Evolutionary conservation across 2,797 vertebrate species (phyloP).

Genomic region (Hemibagrus guttatus): DNA sequence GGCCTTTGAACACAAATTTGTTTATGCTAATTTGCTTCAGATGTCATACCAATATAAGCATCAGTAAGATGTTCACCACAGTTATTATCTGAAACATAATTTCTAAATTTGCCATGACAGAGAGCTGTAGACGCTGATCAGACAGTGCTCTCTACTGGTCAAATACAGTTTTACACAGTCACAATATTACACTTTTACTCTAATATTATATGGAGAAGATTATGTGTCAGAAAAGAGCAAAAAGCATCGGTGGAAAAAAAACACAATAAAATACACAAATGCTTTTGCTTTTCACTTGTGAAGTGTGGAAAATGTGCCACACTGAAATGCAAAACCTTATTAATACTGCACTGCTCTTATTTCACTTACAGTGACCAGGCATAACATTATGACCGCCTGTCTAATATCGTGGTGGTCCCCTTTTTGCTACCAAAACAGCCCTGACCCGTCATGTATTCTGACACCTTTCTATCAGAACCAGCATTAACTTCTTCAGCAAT

Average conservation of each 20-base stretch:
- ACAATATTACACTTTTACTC: not conserved
- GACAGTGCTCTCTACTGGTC: not conserved
- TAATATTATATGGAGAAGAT: not conserved
- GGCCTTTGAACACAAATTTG: not conserved
- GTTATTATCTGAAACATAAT: not conserved
- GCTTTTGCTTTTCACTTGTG: not conserved
- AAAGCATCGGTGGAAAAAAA: not conserved
- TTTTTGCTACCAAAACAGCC: too few species aligned
- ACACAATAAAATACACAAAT: not conserved
- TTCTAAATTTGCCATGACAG: not conserved
- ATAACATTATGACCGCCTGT: too few species aligned
- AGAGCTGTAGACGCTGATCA: not conserved
- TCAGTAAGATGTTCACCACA: not conserved
- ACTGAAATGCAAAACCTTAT: not conserved
- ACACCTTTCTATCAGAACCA: too few species aligned
- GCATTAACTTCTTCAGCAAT: too few species aligned
- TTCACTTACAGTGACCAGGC: not conserved
- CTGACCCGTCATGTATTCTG: too few species aligned
- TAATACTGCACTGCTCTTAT: not conserved
- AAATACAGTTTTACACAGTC: not conserved
- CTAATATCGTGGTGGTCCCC: too few species aligned
- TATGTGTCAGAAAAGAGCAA: not conserved
- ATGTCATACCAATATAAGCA: not conserved
- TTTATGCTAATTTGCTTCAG: too few species aligned
- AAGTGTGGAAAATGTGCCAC: not conserved